A percentile compares a stretch with the other conserved stretches of the same genome.
Evolutionary conservation across 2,113 vertebrate genomes (phyloP).

Genomic region (Turnix velox): DNA sequence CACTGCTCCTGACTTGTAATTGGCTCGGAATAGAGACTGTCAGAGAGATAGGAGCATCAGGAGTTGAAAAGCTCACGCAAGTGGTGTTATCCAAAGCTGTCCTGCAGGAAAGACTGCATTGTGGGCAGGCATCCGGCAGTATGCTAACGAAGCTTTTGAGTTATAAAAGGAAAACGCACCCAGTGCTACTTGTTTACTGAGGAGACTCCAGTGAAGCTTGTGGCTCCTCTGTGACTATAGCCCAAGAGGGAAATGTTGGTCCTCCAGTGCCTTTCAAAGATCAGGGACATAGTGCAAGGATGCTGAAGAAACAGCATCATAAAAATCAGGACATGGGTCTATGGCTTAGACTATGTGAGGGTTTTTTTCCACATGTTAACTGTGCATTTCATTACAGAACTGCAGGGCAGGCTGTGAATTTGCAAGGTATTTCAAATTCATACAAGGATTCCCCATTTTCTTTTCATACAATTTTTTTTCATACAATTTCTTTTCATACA

Average conservation of each 20-base stretch:
- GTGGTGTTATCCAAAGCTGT: not conserved
- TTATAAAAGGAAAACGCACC: not conserved
- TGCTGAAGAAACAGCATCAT: not conserved
- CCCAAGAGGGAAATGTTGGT: accelerated
- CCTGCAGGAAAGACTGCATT: not conserved
- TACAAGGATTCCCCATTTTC: not conserved
- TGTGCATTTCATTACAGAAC: not conserved
- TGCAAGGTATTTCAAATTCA: not conserved
- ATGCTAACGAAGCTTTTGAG: not conserved
- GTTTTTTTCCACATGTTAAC: not conserved
- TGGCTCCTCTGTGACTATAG: not conserved
- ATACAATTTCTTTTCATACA: not conserved
- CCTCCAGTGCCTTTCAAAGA: not conserved
- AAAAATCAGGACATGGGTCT: not conserved
- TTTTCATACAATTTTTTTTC: not conserved
- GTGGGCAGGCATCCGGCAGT: accelerated
- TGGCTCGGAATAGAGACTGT: not conserved
- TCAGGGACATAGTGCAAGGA: not conserved
- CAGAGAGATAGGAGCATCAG: not conserved
- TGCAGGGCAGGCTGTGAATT: not conserved
- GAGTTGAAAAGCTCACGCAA: not conserved
- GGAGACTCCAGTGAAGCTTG: not conserved
- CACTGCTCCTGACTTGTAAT: constrained; percentile 21
- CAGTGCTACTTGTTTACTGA: not conserved
- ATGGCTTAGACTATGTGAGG: not conserved